Evolutionary conservation across 2,888 invertebrate genomes (phyloP).

Genomic region (Pyrocoelia pectoralis): DNA sequence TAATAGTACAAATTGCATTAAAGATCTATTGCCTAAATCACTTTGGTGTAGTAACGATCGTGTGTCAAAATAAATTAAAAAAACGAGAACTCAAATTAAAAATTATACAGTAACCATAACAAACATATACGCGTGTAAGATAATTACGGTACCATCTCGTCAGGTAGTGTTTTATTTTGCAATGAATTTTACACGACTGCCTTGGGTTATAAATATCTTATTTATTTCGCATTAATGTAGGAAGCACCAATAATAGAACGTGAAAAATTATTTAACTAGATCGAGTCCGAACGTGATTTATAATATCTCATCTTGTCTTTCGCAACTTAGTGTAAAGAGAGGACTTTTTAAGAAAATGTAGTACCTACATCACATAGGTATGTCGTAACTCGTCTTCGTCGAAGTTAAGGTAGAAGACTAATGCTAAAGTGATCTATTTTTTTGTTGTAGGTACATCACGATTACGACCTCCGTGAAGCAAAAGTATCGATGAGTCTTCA

Average conservation of each 20-base stretch:
- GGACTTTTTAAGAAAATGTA: neutral
- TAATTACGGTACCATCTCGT: conserved; percentile 12
- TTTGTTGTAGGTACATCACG: neutral
- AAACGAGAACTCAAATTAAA: conserved; percentile 8
- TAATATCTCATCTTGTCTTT: neutral
- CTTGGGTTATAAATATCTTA: conserved; percentile 12
- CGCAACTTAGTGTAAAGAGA: neutral
- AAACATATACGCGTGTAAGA: conserved; percentile 10
- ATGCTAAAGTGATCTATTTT: neutral
- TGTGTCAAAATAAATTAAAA: conserved; percentile 10
- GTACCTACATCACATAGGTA: neutral
- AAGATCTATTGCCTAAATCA: neutral
- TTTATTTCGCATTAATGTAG: conserved; percentile 19
- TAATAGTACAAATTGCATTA: neutral
- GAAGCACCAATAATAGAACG: conserved; percentile 6
- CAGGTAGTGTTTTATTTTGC: conserved; percentile 11
- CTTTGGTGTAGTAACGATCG: conserved; percentile 10
- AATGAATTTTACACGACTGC: conserved; percentile 10
- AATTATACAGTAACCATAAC: conserved; percentile 12
- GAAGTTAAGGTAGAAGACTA: neutral
- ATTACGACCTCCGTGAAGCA: neutral
- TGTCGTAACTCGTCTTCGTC: neutral
- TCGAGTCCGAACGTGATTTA: conserved; percentile 17
- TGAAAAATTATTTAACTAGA: conserved; percentile 17
- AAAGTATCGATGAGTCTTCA: neutral